Conservation (phyloP, 2,113 vertebrate genomes). For the Paedocypris sp. region DNA sequence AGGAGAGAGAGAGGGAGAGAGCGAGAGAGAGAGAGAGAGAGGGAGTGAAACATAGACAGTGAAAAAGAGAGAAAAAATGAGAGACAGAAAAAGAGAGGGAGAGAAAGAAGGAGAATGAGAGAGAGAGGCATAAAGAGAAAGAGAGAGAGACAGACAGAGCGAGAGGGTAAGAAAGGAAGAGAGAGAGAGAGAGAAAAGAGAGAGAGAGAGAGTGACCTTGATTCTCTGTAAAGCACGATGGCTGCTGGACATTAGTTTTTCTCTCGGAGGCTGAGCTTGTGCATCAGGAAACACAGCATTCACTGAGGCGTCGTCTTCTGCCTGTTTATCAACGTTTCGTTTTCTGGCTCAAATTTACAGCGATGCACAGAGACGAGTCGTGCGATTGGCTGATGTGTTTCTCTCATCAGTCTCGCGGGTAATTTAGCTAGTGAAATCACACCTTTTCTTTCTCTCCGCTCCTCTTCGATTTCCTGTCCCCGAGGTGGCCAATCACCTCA, state of each 20-base stretch:
- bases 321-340: background rate
- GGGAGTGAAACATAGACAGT: no score
- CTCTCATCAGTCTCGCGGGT: constrained; percentile 34
- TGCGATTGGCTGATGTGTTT: constrained; percentile 13
- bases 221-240: background rate
- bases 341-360: background rate
- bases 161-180: no score
- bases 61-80: no score
- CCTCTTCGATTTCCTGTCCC: constrained; percentile 43
- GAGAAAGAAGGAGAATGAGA: no score
- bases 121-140: no score
- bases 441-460: constrained; percentile 39
- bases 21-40: no score
- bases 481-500: constrained; percentile 30
- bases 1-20: no score
- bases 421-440: constrained; percentile 44
- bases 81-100: no score
- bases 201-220: constrained; percentile 3
- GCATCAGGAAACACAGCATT: background rate
- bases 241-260: constrained; percentile 13
- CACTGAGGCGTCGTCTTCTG: background rate
- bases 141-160: no score
- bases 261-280: background rate
- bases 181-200: background rate
- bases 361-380: constrained; percentile 1